Conservation (phyloP, 2,888 invertebrate genomes). For the Allygus modestus region DNA sequence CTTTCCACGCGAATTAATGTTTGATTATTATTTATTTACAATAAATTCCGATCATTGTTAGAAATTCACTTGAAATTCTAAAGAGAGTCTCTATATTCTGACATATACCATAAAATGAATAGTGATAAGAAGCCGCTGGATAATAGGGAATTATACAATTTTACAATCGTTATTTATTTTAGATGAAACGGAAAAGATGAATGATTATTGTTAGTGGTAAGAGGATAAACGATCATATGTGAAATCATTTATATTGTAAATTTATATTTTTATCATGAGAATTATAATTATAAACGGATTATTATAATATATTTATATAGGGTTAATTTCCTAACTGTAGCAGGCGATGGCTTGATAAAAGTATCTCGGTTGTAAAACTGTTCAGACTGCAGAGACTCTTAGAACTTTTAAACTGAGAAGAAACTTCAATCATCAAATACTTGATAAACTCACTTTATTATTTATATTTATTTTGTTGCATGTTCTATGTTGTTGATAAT, state of each 20-base stretch:
- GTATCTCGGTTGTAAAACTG: background rate
- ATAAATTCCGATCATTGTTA: background rate
- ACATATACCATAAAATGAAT: background rate
- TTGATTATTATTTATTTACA: background rate
- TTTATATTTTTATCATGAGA: background rate
- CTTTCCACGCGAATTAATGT: background rate
- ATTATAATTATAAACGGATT: background rate
- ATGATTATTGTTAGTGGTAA: background rate
- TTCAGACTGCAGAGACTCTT: constrained; percentile 15
- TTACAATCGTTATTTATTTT: background rate
- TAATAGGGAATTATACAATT: background rate
- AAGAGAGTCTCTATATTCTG: background rate
- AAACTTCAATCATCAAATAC: background rate
- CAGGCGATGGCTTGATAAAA: background rate
- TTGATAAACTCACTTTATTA: background rate
- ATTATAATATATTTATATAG: background rate
- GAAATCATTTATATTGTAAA: background rate
- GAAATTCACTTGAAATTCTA: constrained; percentile 25
- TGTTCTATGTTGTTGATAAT: constrained; percentile 14
- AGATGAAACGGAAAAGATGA: background rate
- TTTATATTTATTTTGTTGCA: constrained; percentile 28
- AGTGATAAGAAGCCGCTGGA: background rate
- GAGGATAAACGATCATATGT: background rate
- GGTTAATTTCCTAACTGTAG: background rate
- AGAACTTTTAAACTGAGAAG: background rate